Base-by-base conservation (phyloP, 2,797 vertebrate species). In the Enteromius anoplus region DNA sequence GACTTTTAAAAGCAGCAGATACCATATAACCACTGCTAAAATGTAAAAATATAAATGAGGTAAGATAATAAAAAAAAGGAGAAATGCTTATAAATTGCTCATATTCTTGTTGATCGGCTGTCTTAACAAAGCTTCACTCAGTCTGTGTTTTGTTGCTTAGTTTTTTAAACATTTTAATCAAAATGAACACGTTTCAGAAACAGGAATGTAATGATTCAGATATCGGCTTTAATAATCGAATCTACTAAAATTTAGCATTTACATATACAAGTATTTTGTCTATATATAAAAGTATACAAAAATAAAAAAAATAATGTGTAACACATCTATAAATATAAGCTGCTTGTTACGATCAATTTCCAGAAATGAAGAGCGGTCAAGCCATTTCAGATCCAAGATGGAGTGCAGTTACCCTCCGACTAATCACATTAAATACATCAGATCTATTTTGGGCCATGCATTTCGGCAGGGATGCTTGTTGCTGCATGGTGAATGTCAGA, bases 401-500 rank as follows among this genome's bases (percentile, higher is more conserved):
- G 47, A 23, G 21, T 7, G 64, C 64, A 55, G 29, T 37, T 53
- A 10, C 58, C 62, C 23, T 62, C n/a, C 15, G 14, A 45, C 78
- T 62, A 60, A 47, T 71, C 40, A 12, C 37, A 15, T 68, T 21
- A 26, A 71, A 80, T 45, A 70, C 34, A 80, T 81, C 68, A 23
- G 55, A 64, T 81, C 80, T 75, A 73, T 81, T 81, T 62, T 65
- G 42, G 53, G 58, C 5, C 3, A 51, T 37, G 58, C 45, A 51
- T 75, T 51, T 73, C 19, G 70, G 80, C 80, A 65, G 26, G 26
- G 45, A 66, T 40, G 58, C 70, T 53, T 62, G 40, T 60, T 72
- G 29, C 40, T 71, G 26, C 79, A 72, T 34, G 80, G 29, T 32
- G 32, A 75, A 82, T 82, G 80, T 82, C 80, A 82, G 70, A 64